phyloP scores from a whole-genome alignment of 2,113 vertebrate genomes.

The Rhynchopsitta pachyrhyncha region DNA sequence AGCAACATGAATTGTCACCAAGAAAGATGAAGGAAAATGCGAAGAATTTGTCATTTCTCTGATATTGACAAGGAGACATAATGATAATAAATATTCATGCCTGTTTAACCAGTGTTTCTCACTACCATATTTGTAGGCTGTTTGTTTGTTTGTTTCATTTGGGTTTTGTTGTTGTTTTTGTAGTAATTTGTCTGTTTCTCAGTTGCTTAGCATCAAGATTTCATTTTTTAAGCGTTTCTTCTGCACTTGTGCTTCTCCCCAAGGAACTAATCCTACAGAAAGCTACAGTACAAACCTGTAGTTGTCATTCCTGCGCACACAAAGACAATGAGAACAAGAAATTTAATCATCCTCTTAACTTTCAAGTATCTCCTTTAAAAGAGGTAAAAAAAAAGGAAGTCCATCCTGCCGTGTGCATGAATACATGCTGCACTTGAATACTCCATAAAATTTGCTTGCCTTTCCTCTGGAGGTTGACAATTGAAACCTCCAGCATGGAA shows the following conservation, averaged over 20 bases:
- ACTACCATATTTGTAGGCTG: not conserved
- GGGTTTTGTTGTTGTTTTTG: not conserved
- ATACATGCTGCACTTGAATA: not conserved
- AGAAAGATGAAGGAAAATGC: not conserved
- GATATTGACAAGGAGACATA: not conserved
- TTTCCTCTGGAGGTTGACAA: not conserved
- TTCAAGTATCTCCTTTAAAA: not conserved
- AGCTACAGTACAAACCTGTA: not conserved
- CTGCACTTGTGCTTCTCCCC: not conserved
- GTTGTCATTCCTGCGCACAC: not conserved
- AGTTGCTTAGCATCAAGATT: not conserved
- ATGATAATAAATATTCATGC: not conserved
- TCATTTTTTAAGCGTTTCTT: not conserved
- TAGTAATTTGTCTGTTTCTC: not conserved
- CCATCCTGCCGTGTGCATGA: not conserved
- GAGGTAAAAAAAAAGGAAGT: fast-evolving
- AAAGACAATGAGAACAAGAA: not conserved
- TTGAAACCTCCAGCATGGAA: not conserved
- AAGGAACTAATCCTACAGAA: not conserved
- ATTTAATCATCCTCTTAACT: not conserved
- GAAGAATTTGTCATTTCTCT: not conserved
- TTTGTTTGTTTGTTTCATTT: not conserved
- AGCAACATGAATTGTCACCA: not conserved
- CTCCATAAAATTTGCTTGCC: not conserved
- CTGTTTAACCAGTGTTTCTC: not conserved